Base-by-base conservation (phyloP, 2,113 vertebrate genomes). In the Centropus unirufus region DNA sequence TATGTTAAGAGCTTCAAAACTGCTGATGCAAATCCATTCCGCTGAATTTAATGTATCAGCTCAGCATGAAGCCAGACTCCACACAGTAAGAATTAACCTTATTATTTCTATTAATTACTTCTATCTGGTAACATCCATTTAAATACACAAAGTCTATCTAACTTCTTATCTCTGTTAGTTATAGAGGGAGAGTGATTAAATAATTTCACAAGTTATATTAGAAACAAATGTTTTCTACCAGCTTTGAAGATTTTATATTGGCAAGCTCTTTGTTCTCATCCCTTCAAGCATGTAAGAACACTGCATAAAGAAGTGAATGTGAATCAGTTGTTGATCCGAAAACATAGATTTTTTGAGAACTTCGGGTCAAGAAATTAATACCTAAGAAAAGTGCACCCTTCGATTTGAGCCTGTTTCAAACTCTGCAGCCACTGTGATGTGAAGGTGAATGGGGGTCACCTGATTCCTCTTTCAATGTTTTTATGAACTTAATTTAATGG, bases 151-250 rank as follows among this genome's bases (percentile, higher is more conserved):
- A 58, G 32, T 73, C 44, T 75, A 79, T 92, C 86, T 89, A 34
- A 83, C 32, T 70, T 72, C 62, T 81, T 81, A 94, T 89, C 69
- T 91, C n/a, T 46, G 18, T 42, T 87, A 55, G 36, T 51, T 89
- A 62, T 73, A 79, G 57, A 76, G 55, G 19, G 21, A 92, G 51
- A 89, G n/a, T 61, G 69, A 87, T 93, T 24, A 95, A 96, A 95
- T 91, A 69, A 22, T 30, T 66, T 76, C 46, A 91, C 36, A 92
- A 91, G 87, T 76, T 2, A 66, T 93, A 95, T 80, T 76, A 89
- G 78, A 91, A 96, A 91, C 77, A 92, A 89, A 91, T 91, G 69
- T 92, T 93, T 95, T 73, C 70, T 49, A 58, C 46, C 36, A 82
- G 64, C 69, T 97, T 94, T 93, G 70, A 79, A 92, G 14, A 87